phyloP scores from a whole-genome alignment of 1,140 invertebrate genomes.

The Drosophila parabipectinata region DNA sequence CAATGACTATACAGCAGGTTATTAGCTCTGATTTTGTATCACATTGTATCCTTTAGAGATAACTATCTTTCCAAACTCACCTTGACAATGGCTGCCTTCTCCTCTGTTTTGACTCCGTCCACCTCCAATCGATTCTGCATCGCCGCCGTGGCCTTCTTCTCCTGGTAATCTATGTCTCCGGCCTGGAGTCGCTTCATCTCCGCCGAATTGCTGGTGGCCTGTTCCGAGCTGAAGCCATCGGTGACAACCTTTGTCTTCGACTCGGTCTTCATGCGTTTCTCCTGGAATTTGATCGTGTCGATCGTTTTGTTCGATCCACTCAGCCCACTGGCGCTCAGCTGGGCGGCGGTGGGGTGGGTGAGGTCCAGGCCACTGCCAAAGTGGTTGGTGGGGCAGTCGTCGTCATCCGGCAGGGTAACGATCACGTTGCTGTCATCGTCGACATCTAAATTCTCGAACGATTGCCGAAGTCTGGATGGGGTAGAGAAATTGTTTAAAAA shows the following conservation, averaged over 20 bases:
- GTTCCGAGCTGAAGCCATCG: constrained; percentile 92
- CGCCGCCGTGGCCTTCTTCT: constrained; percentile 87
- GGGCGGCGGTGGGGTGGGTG: constrained; percentile 57
- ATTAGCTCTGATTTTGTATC: constrained; percentile 35
- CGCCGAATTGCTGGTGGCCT: constrained; percentile 89
- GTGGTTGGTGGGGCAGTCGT: constrained; percentile 85
- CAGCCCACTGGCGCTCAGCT: constrained; percentile 59
- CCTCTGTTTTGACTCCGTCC: constrained; percentile 91
- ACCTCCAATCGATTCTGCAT: constrained; percentile 88
- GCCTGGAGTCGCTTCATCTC: constrained; percentile 91
- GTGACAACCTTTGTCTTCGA: constrained; percentile 92
- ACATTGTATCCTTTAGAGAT: neutral
- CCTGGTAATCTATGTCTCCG: constrained; percentile 90
- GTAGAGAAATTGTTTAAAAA: neutral
- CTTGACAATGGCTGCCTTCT: constrained; percentile 89
- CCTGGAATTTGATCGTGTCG: constrained; percentile 91
- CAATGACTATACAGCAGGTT: constrained; percentile 25
- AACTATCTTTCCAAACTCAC: constrained; percentile 83
- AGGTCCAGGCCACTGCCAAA: constrained; percentile 67
- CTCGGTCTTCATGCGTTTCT: constrained; percentile 90
- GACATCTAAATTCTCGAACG: constrained; percentile 87
- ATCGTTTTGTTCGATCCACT: constrained; percentile 77
- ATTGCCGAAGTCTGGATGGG: constrained; percentile 85
- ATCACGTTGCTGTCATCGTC: constrained; percentile 86
- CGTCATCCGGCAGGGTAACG: constrained; percentile 91